Evolutionary conservation across 2,888 invertebrate genomes (phyloP).

Genomic region (Cyrtodaria siliqua): DNA sequence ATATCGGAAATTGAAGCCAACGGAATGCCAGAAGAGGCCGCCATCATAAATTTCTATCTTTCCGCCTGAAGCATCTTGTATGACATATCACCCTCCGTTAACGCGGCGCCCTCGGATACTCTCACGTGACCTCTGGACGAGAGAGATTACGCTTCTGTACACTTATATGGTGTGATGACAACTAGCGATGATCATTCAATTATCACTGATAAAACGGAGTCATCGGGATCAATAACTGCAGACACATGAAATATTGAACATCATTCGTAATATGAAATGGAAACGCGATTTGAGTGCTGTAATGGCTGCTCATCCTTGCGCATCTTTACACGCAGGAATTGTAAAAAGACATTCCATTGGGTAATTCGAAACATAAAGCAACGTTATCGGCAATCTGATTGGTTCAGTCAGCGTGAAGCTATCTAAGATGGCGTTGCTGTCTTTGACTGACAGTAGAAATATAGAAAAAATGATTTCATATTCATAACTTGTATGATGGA

Average conservation of each 20-base stretch:
- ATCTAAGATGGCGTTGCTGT: slow-evolving; percentile 33
- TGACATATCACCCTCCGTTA: slow-evolving; percentile 43
- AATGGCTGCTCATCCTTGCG: slow-evolving; percentile 13
- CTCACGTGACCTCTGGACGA: slow-evolving; percentile 50
- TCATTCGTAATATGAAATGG: slow-evolving; percentile 50
- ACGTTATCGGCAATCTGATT: slow-evolving; percentile 29
- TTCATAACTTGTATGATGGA: slow-evolving; percentile 45
- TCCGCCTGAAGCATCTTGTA: slow-evolving; percentile 30
- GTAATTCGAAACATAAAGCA: slow-evolving; percentile 1
- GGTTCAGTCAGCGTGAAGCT: slow-evolving; percentile 19
- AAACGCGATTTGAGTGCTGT: slow-evolving; percentile 39
- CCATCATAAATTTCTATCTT: slow-evolving; percentile 41
- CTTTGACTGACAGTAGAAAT: slow-evolving; percentile 41
- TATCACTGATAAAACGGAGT: slow-evolving; percentile 58
- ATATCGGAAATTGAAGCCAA: slow-evolving; percentile 52
- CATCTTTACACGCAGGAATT: slow-evolving; percentile 20
- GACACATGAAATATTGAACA: slow-evolving; percentile 51
- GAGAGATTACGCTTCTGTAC: slow-evolving; percentile 42
- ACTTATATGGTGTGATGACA: slow-evolving; percentile 54
- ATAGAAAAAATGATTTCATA: slow-evolving; percentile 47
- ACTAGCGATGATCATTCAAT: slow-evolving; percentile 54
- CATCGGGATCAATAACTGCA: slow-evolving; percentile 51
- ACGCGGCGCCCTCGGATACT: slow-evolving; percentile 38
- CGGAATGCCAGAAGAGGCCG: slow-evolving; percentile 23
- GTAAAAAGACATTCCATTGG: slow-evolving; percentile 37